Evolutionary conservation across 2,888 invertebrate species (phyloP), one percentile per base, ranked within the genome.

Genomic region (Aspidiotus destructor): DNA sequence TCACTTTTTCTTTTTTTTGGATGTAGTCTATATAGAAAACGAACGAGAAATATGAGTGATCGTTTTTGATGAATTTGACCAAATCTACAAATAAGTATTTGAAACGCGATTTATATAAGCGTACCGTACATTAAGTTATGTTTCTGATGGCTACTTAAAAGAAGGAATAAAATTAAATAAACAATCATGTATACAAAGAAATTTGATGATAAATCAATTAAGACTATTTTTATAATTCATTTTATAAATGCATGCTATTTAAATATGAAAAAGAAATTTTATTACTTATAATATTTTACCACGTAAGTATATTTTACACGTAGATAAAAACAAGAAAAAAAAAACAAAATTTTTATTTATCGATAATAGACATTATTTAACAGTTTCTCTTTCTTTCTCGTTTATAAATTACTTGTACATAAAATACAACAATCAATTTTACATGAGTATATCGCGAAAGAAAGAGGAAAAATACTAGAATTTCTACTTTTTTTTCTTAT

Each of bases 401-500:
- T 28, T 28, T 28, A 28, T 28, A 28, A 28, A 28, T 28, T 28
- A 28, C 28, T 28, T 28, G 28, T 28, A 28, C 28, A 28, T 28
- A 28, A n/a, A 28, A 28, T 28, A 28, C 1, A 28, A 28, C 28
- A 28, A 28, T 28, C 1, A 28, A 28, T 28, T 28, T 28, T 28
- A 28, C 28, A 28, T 28, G 28, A 28, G 16, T 40, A 28, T 7
- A 58, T 58, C 2, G 58, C 13, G 58, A 17, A 28, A 28, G 13
- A 58, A 28, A 58, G 11, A 58, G 40, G 10, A 40, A 58, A 17
- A 28, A n/a, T n/a, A n/a, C n/a, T n/a, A n/a, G n/a, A n/a, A 28
- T 48, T 48, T 48, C 48, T 48, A 6, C 16, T 41, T 54, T 63
- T 44, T 62, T 48, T 62, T 62, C 44, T 13, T 62, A 2, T 62